Conservation (phyloP, 2,113 vertebrate genomes). For the Columbina picui region DNA sequence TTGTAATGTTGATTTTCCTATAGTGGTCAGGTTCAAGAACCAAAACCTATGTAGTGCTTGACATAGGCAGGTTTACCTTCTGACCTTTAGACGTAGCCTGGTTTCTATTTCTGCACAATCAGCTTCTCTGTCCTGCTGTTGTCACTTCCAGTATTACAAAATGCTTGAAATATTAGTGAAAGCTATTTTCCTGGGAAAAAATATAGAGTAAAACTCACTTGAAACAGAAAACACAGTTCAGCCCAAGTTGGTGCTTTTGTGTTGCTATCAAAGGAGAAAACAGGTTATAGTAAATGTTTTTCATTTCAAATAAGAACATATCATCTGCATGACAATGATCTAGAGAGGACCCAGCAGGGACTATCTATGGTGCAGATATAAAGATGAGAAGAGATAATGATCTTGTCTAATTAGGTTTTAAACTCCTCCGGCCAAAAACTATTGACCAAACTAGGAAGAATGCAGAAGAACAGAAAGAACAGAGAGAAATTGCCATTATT, state of each 20-base stretch:
- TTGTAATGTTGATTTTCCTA: slow-evolving; percentile 5
- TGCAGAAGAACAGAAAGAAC: not conserved
- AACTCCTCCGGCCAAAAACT: not conserved
- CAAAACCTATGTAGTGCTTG: not conserved
- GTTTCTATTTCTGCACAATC: slow-evolving; percentile 11
- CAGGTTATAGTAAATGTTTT: not conserved
- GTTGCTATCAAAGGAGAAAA: not conserved
- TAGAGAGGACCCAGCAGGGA: not conserved
- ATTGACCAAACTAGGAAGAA: not conserved
- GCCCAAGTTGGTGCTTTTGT: not conserved
- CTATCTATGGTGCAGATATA: not conserved
- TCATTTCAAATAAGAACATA: not conserved
- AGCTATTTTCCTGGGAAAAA: not conserved
- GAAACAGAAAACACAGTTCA: not conserved
- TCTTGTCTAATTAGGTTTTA: not conserved
- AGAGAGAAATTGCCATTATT: not conserved
- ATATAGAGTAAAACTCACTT: not conserved
- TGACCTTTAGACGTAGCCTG: slow-evolving; percentile 23
- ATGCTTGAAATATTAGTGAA: slow-evolving; percentile 42
- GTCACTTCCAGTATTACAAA: not conserved
- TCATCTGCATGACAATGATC: not conserved
- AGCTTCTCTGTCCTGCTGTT: not conserved
- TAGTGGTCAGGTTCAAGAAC: slow-evolving; percentile 1
- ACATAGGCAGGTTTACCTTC: slow-evolving; percentile 4
- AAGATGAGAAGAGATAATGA: not conserved